Percentiles rank a stretch among this genome's conserved stretches.
Evolutionary conservation across 2,888 invertebrate genomes (phyloP).

Genomic region (Drosophila melanosoma): DNA sequence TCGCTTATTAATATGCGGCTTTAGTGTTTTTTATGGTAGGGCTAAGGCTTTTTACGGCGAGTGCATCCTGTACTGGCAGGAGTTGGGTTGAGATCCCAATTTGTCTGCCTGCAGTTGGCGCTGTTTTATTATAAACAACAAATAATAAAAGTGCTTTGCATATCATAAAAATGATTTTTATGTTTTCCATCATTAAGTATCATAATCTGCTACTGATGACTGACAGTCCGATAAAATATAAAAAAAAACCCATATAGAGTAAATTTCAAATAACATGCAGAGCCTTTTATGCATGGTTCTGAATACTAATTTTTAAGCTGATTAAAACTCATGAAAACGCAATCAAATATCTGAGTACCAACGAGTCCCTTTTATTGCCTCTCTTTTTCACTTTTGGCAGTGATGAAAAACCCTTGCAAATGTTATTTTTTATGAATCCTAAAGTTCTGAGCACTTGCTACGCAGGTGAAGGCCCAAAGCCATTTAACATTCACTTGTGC

Average conservation of each 20-base stretch:
- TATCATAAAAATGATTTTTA: constrained; percentile 79
- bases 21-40: constrained; percentile 66
- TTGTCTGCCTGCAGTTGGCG: constrained; percentile 33
- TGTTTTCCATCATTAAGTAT: constrained; percentile 67
- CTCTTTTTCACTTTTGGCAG: constrained; percentile 9
- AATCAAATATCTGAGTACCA: constrained; percentile 52
- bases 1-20: constrained; percentile 33
- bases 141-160: constrained; percentile 78
- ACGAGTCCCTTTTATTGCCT: constrained; percentile 39
- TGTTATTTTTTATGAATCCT: constrained; percentile 39
- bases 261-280: background rate
- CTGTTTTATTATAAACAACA: constrained; percentile 71
- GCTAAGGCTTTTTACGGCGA: constrained; percentile 47
- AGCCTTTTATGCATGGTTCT: constrained; percentile 26
- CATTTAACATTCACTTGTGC: constrained; percentile 25
- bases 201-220: constrained; percentile 61
- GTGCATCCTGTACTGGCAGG: constrained; percentile 54
- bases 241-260: constrained; percentile 23
- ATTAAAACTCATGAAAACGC: constrained; percentile 76
- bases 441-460: constrained; percentile 14
- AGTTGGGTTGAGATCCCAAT: background rate
- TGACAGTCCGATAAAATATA: constrained; percentile 35
- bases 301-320: constrained; percentile 79
- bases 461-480: constrained; percentile 7
- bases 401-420: constrained; percentile 27